phyloP scores from a whole-genome alignment of 2,888 invertebrate genomes.

The Agrotis exclamationis region DNA sequence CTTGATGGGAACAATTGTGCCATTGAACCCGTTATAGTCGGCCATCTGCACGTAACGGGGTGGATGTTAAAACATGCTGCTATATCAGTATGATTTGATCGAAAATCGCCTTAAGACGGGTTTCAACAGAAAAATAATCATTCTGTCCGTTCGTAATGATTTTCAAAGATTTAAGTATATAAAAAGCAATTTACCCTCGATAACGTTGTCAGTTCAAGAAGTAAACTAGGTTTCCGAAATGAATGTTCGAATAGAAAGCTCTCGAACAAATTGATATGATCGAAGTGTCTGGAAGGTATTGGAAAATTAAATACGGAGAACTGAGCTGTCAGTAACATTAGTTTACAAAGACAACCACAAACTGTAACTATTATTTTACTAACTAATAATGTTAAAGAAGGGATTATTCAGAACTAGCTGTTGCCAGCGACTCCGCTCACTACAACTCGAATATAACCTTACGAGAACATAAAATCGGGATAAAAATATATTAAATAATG shows the following conservation, averaged over 20 bases:
- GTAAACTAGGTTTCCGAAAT: too few relatives aligned
- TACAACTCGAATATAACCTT: too few relatives aligned
- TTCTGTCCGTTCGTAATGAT: background rate
- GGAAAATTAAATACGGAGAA: background rate
- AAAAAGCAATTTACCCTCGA: background rate
- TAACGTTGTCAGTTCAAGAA: background rate
- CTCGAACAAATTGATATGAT: background rate
- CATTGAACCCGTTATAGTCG: too few relatives aligned
- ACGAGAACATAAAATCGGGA: too few relatives aligned
- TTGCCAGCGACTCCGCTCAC: too few relatives aligned
- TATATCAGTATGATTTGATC: too few relatives aligned
- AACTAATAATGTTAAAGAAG: background rate
- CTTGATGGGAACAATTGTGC: too few relatives aligned
- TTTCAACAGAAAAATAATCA: background rate
- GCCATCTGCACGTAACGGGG: too few relatives aligned
- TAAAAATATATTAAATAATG: too few relatives aligned
- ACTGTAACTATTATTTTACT: background rate
- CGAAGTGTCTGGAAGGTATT: constrained; percentile 11
- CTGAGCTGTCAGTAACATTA: constrained; percentile 15
- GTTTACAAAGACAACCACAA: constrained; percentile 5
- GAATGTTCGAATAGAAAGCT: background rate
- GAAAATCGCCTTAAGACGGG: too few relatives aligned
- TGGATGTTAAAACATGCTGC: background rate
- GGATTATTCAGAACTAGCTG: too few relatives aligned
- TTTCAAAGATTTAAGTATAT: background rate